Base-by-base conservation (phyloP, 1,140 invertebrate species). In the Bacillus rossius region DNA sequence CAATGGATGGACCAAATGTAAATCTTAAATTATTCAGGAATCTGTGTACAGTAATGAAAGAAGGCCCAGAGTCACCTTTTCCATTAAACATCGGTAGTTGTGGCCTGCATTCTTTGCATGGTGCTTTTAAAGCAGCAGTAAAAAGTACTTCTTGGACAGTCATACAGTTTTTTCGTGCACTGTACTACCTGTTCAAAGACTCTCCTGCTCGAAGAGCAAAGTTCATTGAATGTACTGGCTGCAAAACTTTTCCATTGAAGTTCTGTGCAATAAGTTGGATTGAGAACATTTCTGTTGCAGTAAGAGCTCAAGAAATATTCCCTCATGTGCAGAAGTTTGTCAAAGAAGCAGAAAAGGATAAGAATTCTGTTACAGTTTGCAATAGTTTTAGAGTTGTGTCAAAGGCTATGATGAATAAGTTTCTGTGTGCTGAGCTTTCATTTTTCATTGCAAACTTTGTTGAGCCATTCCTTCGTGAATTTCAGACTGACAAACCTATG, bases 51-150 rank as follows among this genome's bases (percentile, higher is more conserved):
- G 29, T 34, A 34, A 34, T 34, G 29, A 34, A 34, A 34, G 29
- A 34, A 34, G 29, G 10, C 29, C 29, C 29, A 34, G n/a, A n/a
- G 5, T 34, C 40, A 61, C 51, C 38, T 20, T 41, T 49, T 34
- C 45, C 62, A 19, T 47, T 64, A 5, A 47, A 64, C 34, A 54
- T 62, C 7, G 62, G 64, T 8, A 59, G 51, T 3, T 66, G 62
- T 60, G 52, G 60, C 8, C 59, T 66, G 22, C 64, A 64, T 51
- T 49, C 43, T 8, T 23, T 60, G n/a, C 51, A 64, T 25, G 25
- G 49, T 14, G 55, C 62, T 19, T 66, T 64, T 34, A 66, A 66
- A 53, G 47, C 25, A 40, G 57, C 57, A 55, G 55, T 13, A 53
- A 61, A 14, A 34, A 13, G 17, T 60, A 57, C 8, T 48, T 34